A percentile compares a stretch with the other conserved stretches of the same genome.
These are phyloP conservation scores for Pangasianodon hypophthalmus DNA, from an alignment of 2,113 vertebrate species.

Conservation along the genomic window DNA sequence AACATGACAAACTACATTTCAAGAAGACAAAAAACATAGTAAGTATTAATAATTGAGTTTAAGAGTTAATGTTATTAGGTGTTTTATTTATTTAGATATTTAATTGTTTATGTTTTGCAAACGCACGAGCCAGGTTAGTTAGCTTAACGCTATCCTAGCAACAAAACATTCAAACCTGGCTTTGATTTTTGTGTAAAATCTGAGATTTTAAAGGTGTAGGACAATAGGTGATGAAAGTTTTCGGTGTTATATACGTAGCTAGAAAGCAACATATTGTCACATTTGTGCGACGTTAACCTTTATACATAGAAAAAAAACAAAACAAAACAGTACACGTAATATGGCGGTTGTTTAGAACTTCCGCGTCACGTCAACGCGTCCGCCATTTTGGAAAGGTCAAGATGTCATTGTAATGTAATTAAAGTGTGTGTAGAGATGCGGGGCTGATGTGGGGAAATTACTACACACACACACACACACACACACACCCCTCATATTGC, in stretches of 20 bases:
- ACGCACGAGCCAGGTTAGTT: not conserved
- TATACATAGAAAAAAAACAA: not conserved
- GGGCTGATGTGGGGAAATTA: not conserved
- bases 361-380: not conserved
- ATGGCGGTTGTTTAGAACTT: not conserved
- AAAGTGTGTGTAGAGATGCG: not conserved
- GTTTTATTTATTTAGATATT: not conserved
- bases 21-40: not conserved
- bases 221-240: not conserved
- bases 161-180: not conserved
- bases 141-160: not conserved
- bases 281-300: too few relatives aligned
- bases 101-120: not conserved
- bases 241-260: not conserved
- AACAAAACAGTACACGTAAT: not conserved
- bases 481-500: not conserved
- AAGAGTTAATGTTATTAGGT: not conserved
- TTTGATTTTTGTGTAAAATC: not conserved
- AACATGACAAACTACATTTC: not conserved
- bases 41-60: not conserved
- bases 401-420: not conserved
- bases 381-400: conserved; percentile 1
- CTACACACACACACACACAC: not conserved
- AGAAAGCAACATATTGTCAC: not conserved
- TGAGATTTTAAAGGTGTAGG: not conserved